A percentile compares a stretch with the other conserved stretches of the same genome.
These are phyloP conservation scores for Emberiza fucata DNA, from an alignment of 2,113 vertebrate species.

Conservation along the genomic window DNA sequence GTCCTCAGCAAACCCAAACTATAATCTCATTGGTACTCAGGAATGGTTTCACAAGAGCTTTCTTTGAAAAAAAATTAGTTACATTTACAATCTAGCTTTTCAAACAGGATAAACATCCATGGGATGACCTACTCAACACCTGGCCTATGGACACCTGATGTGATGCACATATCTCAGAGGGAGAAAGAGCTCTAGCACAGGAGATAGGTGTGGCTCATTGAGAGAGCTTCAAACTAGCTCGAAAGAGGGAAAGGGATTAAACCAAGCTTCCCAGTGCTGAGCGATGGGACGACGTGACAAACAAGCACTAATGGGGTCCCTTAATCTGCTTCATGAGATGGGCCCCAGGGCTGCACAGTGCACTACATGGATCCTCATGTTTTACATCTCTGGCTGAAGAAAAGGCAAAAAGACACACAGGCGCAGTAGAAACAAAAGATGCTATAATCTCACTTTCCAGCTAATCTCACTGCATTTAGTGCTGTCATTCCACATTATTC, in stretches of 20 bases:
- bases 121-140: background rate
- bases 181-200: background rate
- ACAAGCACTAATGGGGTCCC: background rate
- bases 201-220: background rate
- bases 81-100: background rate
- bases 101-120: background rate
- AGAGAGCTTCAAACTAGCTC: background rate
- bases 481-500: background rate
- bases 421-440: background rate
- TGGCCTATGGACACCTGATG: background rate
- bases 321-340: background rate
- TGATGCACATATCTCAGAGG: background rate
- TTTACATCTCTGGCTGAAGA: background rate
- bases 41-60: background rate
- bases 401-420: background rate
- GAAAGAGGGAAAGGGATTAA: background rate
- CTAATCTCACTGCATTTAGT: background rate
- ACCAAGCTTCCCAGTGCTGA: accelerated
- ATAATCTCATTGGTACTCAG: background rate
- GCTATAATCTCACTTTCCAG: background rate
- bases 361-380: accelerated
- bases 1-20: background rate
- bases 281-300: accelerated
- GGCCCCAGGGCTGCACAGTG: background rate
- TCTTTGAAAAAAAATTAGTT: background rate